Evolutionary conservation across 2,888 invertebrate genomes (phyloP), one percentile per base, ranked within the genome.

Genomic region (Lampropteryx suffumata): DNA sequence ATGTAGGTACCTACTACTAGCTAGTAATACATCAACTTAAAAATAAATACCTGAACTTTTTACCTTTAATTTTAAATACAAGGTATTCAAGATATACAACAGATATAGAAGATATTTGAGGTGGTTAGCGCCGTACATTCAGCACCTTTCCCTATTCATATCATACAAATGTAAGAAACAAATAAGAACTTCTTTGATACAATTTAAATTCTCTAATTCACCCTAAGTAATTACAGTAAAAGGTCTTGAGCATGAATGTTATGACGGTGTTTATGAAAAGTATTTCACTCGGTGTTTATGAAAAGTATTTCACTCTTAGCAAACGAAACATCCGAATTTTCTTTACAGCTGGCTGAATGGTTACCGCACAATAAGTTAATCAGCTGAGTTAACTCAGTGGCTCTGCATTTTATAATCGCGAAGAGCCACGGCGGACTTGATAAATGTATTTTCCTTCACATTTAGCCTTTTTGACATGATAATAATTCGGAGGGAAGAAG

Each of bases 201-300:
- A 75, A 77, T 76, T 82, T 79, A 84, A 85, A 87, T 87, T 82
- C 71, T 79, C 84, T 85, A 86, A 86, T 85, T 86, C 83, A 83
- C 80, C 81, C 79, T 67, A 67, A 76, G 86, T 87, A 89, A 90
- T 90, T 89, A 89, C 85, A 59, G 79, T 88, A 82, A 89, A 85
- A 88, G 90, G 89, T 86, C 88, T 87, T 87, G 81, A 83, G 77
- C 85, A 82, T 77, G 79, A 85, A 88, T 86, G 81, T 89, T 89
- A 90, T 90, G 87, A 89, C 83, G 84, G 85, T 76, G 84, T 77
- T 89, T 89, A 88, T 89, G 80, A 88, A 88, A 86, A 84, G 87
- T 84, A 84, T 84, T 85, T 78, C 76, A 64, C 71, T 75, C 69
- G 84, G 85, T 76, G 84, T 77, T 89, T 89, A 88, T 89, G 80